Conservation (phyloP, 2,113 vertebrate species). For the Nesoenas mayeri region DNA sequence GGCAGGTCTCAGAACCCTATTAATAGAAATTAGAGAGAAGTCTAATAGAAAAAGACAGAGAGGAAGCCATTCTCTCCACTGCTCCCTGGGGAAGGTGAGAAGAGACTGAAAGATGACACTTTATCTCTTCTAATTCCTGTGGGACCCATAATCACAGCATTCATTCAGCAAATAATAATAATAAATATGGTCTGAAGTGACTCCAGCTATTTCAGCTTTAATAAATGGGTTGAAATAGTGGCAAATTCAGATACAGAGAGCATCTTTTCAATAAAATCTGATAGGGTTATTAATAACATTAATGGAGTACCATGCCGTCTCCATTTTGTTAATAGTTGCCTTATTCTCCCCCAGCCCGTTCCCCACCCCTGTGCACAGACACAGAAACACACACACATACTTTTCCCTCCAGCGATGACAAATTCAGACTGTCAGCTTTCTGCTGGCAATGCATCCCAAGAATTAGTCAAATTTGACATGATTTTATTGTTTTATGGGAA, state of each 20-base stretch:
- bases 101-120: constrained; percentile 61
- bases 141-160: constrained; percentile 71
- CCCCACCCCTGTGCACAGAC: neutral
- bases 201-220: constrained; percentile 80
- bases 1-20: constrained; percentile 59
- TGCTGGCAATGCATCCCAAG: constrained; percentile 60
- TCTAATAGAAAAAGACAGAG: constrained; percentile 59
- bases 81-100: constrained; percentile 53
- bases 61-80: constrained; percentile 48
- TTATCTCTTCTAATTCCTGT: constrained; percentile 48
- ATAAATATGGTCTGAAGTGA: constrained; percentile 81
- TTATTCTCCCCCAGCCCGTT: constrained; percentile 28
- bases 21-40: constrained; percentile 66
- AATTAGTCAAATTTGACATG: constrained; percentile 68
- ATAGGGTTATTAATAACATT: constrained; percentile 84
- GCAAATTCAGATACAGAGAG: constrained; percentile 79
- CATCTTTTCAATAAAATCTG: constrained; percentile 84
- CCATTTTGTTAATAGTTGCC: constrained; percentile 64
- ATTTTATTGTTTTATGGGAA: constrained; percentile 73
- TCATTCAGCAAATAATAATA: constrained; percentile 79
- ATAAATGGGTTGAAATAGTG: constrained; percentile 80
- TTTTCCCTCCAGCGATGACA: constrained; percentile 55
- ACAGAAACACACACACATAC: constrained; percentile 47
- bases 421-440: constrained; percentile 67
- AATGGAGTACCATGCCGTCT: constrained; percentile 71